Base-by-base conservation (phyloP, 2,888 invertebrate species). In the Pediacus dermestoides region DNA sequence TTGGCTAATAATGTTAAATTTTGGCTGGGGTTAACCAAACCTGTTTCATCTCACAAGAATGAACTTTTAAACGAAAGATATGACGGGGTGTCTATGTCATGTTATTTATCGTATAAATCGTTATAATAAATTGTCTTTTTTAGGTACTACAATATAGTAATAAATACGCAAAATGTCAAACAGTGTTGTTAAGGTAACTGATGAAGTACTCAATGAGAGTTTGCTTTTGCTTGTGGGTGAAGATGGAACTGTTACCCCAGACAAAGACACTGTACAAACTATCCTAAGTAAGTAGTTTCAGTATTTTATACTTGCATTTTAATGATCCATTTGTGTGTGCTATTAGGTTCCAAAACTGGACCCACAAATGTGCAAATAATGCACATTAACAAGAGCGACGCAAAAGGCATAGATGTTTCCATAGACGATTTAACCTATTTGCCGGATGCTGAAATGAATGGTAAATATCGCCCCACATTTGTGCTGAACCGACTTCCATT, bases 161-260 rank as follows among this genome's bases (percentile, higher is more conserved):
- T n/a, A n/a, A n/a, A n/a, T n/a, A 18, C 6, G 4, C 10, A n/a
- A n/a, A 50, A 70, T 70, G 70, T 64, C 69, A 18, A 63, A 67
- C 50, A 68, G 67, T 49, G 63, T 67, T 53, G 68, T 70, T 55
- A 69, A 63, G 57, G 66, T 70, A 57, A 67, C 66, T 27, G 69
- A 68, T 52, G 59, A 63, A 31, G 53, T 60, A 50, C 38, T 55
- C 54, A 82, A 82, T 69, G 82, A 83, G 63, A 80, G 84, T 61
- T 77, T 91, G 64, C 82, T 88, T 59, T 82, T 91, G 67, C 82
- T 90, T 66, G 87, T 89, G 65, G 85, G 85, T 66, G 86, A 88
- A 71, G 88, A 89, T 78, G 89, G 89, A 55, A 82, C 81, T 44
- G 75, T 91, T 47, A 83, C 85, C 43, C 83, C 87, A 25, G 89